A percentile compares a stretch with the other conserved stretches of the same genome.
phyloP scores from a whole-genome alignment of 35 echinoderm and acorn worm species.

The Apostichopus parvimensis region DNA sequence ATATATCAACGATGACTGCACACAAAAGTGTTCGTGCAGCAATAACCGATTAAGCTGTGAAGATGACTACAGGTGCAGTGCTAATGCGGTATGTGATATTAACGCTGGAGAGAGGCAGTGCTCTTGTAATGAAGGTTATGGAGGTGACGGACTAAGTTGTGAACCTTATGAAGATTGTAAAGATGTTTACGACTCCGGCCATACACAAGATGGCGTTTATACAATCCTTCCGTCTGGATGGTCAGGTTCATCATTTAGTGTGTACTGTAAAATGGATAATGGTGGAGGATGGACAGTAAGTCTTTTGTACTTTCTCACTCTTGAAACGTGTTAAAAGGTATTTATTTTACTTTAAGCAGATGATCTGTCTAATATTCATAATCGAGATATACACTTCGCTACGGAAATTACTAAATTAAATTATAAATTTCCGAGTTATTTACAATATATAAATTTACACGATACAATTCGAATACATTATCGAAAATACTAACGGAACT shows the following conservation, averaged over 20 bases:
- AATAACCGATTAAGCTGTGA: background rate
- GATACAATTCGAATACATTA: background rate
- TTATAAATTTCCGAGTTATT: background rate
- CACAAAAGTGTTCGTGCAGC: background rate
- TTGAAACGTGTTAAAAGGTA: too few species aligned
- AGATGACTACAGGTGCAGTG: background rate
- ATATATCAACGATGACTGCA: too few species aligned
- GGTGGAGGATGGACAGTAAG: background rate
- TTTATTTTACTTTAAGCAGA: too few species aligned
- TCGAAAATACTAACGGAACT: background rate
- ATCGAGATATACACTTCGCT: background rate
- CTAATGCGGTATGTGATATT: background rate
- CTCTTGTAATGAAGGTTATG: background rate
- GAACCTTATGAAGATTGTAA: background rate
- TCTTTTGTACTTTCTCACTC: background rate
- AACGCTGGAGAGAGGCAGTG: background rate
- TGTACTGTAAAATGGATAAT: too few species aligned
- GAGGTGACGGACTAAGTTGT: background rate
- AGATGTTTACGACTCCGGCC: background rate
- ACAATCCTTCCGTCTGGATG: slow-evolving; percentile 10
- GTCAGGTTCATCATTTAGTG: background rate
- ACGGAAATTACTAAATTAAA: background rate
- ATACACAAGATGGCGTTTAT: background rate
- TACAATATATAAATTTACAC: background rate
- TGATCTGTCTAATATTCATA: background rate